Percentiles rank a stretch among this genome's conserved stretches.
Evolutionary conservation across 2,797 vertebrate genomes (phyloP).

Genomic region (Bothrops alternatus): DNA sequence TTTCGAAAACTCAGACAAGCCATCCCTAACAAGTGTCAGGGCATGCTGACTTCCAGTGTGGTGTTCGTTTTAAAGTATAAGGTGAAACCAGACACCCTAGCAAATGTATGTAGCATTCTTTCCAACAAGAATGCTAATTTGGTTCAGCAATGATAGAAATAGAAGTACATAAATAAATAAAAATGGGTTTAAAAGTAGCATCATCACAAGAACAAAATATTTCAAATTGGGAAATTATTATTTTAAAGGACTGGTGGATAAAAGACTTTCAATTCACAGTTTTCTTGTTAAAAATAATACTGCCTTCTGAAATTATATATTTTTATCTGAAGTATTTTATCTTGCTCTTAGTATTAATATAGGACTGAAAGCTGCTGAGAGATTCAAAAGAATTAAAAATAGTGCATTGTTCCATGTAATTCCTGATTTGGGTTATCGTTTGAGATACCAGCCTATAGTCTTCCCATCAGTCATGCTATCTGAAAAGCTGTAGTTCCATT

Average conservation of each 20-base stretch:
- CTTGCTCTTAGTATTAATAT: not conserved
- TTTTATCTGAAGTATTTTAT: not conserved
- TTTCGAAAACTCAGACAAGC: too few species aligned
- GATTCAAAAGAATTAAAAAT: not conserved
- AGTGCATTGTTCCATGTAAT: not conserved
- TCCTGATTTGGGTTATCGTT: not conserved
- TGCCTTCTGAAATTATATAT: not conserved
- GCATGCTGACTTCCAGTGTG: too few species aligned
- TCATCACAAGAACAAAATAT: not conserved
- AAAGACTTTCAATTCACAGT: not conserved
- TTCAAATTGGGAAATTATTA: not conserved
- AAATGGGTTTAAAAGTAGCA: not conserved
- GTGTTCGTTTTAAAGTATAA: not conserved
- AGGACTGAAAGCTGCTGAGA: not conserved
- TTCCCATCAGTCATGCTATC: not conserved
- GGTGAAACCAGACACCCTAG: not conserved
- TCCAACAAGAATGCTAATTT: not conserved
- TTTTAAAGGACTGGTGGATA: not conserved
- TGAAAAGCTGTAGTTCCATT: not conserved
- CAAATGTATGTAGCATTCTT: not conserved
- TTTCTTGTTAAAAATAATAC: not conserved
- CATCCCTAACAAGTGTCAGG: too few species aligned
- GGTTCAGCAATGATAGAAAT: not conserved
- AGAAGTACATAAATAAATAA: not conserved
- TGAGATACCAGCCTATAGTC: not conserved